Evolutionary conservation across 1,140 invertebrate species (phyloP), one percentile per base, ranked within the genome.

Genomic region (Drosophila tristis): DNA sequence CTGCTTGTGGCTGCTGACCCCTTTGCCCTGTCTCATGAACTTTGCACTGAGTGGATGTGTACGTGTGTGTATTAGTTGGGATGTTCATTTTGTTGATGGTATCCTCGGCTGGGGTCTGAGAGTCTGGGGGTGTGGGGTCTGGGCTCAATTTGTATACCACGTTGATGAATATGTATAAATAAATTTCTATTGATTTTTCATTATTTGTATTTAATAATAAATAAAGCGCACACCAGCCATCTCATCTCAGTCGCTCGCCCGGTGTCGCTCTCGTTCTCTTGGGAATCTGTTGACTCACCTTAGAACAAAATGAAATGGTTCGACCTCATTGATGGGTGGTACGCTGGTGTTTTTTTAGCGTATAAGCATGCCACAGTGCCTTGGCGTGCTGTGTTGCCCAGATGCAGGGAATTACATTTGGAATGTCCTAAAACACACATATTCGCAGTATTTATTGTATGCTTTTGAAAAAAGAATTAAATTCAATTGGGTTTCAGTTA

Each of bases 131-230:
- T 56, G 35, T 23, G 23, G 54, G 29, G 58, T 60, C 54, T 56
- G 35, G 35, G 23, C 45, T 49, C 55, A 74, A 74, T 72, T 74
- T 65, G 50, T 51, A 75, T 58, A 66, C 45, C 45, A 64, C 60
- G 75, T 76, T 75, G 73, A 75, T 75, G 73, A 67, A 67, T 75
- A 67, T 75, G 72, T 76, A 76, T 76, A 76, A 76, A 76, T 76
- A 76, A 76, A 76, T 76, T 76, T 76, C 56, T 76, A 76, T 76
- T 76, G 74, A 76, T 76, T 76, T 76, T 76, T 76, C 72, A 76
- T 76, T 76, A 76, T 76, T 75, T 76, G 68, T 76, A 68, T 76
- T 76, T 76, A 76, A 76, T 76, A 75, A 76, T 76, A 76, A 75
- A 76, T 75, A 75, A 75, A 74, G 47, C 53, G 29, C 1, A 29